Conservation (phyloP, 2,888 invertebrate species). For the Coleophora flavipennella region DNA sequence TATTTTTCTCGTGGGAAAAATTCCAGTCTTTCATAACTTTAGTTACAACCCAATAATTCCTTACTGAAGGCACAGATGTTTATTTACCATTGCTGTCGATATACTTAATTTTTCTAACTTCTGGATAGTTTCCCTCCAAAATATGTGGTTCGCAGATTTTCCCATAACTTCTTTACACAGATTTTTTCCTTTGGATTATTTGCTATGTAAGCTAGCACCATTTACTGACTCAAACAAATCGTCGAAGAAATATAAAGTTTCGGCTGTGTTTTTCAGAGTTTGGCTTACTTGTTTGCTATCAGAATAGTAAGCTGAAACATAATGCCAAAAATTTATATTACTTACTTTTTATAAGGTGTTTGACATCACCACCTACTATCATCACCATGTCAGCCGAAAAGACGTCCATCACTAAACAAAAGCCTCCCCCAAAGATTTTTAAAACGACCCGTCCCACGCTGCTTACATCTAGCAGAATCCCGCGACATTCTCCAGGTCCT, state of each 20-base stretch:
- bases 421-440: too few relatives aligned
- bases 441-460: too few relatives aligned
- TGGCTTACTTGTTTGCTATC: constrained; percentile 1
- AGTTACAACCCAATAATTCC: constrained; percentile 10
- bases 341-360: too few relatives aligned
- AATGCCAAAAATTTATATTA: too few relatives aligned
- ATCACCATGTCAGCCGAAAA: too few relatives aligned
- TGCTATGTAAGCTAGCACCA: constrained; percentile 2
- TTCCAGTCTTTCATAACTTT: constrained; percentile 9
- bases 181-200: constrained; percentile 8
- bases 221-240: constrained; percentile 11
- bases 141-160: constrained; percentile 4
- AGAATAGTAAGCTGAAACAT: constrained; percentile 5
- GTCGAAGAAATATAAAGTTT: constrained; percentile 8
- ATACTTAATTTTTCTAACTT: constrained; percentile 8
- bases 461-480: too few relatives aligned
- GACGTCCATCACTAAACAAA: too few relatives aligned
- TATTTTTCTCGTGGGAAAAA: constrained; percentile 1
- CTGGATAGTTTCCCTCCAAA: constrained; percentile 8
- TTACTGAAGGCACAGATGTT: constrained; percentile 11
- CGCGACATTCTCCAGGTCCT: too few relatives aligned
- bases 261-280: constrained; percentile 10
- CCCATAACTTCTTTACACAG: constrained; percentile 7
- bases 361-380: too few relatives aligned
- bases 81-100: constrained; percentile 6